Evolutionary conservation across 2,113 vertebrate genomes (phyloP).

Genomic region (Micronycteris hirsuta): DNA sequence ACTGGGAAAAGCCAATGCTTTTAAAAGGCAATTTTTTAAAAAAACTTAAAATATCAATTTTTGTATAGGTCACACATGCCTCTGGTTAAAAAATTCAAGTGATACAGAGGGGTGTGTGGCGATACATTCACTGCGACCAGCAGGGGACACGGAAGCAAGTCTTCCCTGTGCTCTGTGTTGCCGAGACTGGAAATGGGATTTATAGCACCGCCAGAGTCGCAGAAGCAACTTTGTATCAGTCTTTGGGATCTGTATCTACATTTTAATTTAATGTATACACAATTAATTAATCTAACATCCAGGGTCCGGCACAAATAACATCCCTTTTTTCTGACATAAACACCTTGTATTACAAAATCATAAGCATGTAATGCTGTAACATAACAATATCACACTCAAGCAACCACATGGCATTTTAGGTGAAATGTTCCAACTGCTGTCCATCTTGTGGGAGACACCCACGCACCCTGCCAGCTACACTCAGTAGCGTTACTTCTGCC

Average conservation of each 20-base stretch:
- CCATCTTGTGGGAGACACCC: no score
- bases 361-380: no score
- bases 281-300: neutral
- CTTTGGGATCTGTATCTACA: neutral
- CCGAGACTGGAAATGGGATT: neutral
- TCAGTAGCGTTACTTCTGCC: no score
- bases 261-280: neutral
- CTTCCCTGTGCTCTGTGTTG: neutral
- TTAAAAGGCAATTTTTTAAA: neutral
- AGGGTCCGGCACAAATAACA: no score
- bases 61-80: neutral
- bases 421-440: no score
- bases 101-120: neutral
- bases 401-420: no score
- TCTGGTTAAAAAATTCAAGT: slow-evolving; percentile 1
- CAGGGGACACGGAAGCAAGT: neutral
- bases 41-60: neutral
- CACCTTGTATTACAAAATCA: no score
- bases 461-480: no score
- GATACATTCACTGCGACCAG: neutral
- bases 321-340: no score
- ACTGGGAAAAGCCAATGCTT: neutral
- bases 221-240: slow-evolving; percentile 2
- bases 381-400: no score
- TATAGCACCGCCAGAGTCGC: slow-evolving; percentile 30